These are phyloP conservation scores for Anguilla japonica DNA, from an alignment of 2,113 vertebrate genomes.

Conservation along the genomic window DNA sequence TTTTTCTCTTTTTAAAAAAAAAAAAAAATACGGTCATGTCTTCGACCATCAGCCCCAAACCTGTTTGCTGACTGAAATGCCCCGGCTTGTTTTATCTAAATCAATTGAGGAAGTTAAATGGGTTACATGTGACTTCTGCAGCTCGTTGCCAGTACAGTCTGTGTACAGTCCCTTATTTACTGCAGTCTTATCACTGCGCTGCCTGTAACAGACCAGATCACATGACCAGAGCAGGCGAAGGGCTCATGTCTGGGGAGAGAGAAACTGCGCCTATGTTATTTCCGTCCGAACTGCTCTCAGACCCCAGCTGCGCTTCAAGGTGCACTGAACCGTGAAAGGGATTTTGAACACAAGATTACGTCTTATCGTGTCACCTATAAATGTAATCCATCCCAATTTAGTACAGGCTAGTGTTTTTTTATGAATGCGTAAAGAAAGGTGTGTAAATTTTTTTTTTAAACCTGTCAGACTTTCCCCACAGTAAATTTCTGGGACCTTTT, in stretches of 20 bases:
- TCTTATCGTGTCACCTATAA: neutral
- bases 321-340: too few relatives aligned
- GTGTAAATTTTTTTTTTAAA: too few relatives aligned
- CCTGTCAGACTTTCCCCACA: neutral
- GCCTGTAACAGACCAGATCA: neutral
- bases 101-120: conserved; percentile 17
- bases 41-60: neutral
- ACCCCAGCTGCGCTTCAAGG: neutral
- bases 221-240: neutral
- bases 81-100: neutral
- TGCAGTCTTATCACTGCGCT: neutral
- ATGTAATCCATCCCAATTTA: neutral
- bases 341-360: neutral
- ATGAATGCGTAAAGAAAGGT: neutral
- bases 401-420: neutral
- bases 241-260: neutral
- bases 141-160: neutral
- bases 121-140: conserved; percentile 45
- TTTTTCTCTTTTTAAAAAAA: neutral
- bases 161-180: neutral
- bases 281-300: neutral
- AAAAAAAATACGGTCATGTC: neutral
- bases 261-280: neutral
- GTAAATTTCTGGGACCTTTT: neutral
- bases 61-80: neutral